Percentiles rank a stretch among this genome's conserved stretches.
These are phyloP conservation scores for Petrocephalus zakoni DNA, from an alignment of 2,113 vertebrate species.

Conservation along the genomic window DNA sequence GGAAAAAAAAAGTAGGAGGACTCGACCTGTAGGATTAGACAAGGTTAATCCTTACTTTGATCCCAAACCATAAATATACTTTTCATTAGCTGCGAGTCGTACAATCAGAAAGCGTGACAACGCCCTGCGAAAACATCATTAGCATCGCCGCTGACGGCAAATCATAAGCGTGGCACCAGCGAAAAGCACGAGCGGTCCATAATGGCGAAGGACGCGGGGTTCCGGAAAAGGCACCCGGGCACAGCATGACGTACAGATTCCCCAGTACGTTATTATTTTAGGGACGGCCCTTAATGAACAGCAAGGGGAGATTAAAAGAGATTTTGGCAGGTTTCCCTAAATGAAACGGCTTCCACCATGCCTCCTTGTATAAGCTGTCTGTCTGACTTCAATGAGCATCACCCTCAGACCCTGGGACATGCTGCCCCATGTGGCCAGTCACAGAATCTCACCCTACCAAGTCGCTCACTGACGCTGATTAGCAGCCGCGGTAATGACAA, in stretches of 20 bases:
- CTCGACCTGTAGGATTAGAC: background rate
- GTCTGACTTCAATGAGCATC: background rate
- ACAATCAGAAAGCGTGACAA: background rate
- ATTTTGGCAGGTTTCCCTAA: conserved; percentile 21
- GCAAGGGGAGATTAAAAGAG: background rate
- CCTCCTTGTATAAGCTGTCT: conserved; percentile 43
- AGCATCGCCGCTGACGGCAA: background rate
- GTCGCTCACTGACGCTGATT: background rate
- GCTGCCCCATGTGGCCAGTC: conserved; percentile 43
- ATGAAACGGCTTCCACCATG: conserved; percentile 40
- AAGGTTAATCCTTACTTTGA: conserved; percentile 17
- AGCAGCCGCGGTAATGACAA: background rate
- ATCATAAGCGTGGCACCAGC: background rate
- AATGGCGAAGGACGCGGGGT: background rate
- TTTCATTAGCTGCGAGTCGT: background rate
- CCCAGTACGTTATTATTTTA: background rate
- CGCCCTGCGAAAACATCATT: conserved; percentile 3
- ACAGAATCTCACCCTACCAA: background rate
- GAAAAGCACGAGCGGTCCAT: background rate
- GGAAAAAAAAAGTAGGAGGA: background rate
- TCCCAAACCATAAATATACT: background rate
- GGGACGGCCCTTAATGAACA: background rate
- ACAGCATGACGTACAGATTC: background rate
- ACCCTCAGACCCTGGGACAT: background rate
- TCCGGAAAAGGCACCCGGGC: background rate